Evolutionary conservation across 1,140 invertebrate genomes (phyloP), one percentile per base, ranked within the genome.

Genomic region (Drosophila nigrodunni): DNA sequence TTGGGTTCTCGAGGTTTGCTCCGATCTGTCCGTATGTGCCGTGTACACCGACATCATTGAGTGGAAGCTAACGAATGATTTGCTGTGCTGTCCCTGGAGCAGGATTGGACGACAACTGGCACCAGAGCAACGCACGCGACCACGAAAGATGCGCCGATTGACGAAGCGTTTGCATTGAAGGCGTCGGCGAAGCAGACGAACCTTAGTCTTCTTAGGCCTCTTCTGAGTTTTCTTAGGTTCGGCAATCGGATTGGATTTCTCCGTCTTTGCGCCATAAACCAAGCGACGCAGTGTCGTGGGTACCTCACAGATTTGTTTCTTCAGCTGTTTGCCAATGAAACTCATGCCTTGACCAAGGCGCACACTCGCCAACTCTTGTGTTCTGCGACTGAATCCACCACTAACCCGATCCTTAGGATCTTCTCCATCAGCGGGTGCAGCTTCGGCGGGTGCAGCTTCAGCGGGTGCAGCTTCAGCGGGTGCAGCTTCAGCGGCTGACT

Each of bases 1-100:
- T 39, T 70, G 74, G 0, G 85, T 49, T n/a, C 35, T 47, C 0
- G 50, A 0, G 2, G 74, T 78, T 3, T 18, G 2, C 3, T 25
- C 7, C 3, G 74, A 66, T 35, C 41, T 66, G 10, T 52, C 54
- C 7, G 78, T 66, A 25, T 85, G 74, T 2, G 25, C 25, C 13
- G 85, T 74, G 13, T 89, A 61, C 4, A 71, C 34, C 0, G 85
- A 81, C 0, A 41, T 15, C 0, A 47, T 41, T 8, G 90, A 90
- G 59, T 86, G 69, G 41, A 92, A 92, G 13, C 90, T 91, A 6
- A 41, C 10, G 21, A 41, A 7, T 2, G 89, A 80, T 11, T 60
- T 21, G 11, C 54, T 77, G 6, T 21, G 41, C n/a, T 39, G 58
- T 13, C 68, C 59, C 18, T 47, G 50, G 15, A 11, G 4, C 30